A percentile compares a stretch with the other conserved stretches of the same genome.
Conservation (phyloP, 1,140 invertebrate species). For the Pectinophora gossypiella region DNA sequence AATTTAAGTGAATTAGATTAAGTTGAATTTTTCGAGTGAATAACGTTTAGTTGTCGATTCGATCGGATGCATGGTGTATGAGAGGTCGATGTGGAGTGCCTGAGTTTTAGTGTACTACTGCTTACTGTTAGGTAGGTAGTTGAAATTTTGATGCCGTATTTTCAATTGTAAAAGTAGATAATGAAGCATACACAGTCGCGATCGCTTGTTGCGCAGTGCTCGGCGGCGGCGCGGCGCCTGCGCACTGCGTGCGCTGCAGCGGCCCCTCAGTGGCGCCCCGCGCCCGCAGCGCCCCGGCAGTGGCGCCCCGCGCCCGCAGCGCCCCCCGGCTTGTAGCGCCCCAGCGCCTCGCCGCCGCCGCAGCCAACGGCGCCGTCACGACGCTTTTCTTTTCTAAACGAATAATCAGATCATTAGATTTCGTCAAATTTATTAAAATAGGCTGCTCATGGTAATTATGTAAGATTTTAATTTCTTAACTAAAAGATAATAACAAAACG, state of each 20-base stretch:
- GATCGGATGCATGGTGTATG: constrained; percentile 64
- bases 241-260: constrained; percentile 9
- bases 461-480: constrained; percentile 74
- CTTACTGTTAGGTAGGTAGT: constrained; percentile 75
- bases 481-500: constrained; percentile 73
- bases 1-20: constrained; percentile 72
- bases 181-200: constrained; percentile 60
- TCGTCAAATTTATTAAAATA: constrained; percentile 72
- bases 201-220: constrained; percentile 34
- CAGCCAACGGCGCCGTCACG: constrained; percentile 17
- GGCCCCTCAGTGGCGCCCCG: constrained; percentile 14
- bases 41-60: constrained; percentile 66
- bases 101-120: constrained; percentile 70
- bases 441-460: constrained; percentile 70
- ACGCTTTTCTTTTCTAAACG: constrained; percentile 64
- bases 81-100: constrained; percentile 70
- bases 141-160: constrained; percentile 72
- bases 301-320: constrained; percentile 19
- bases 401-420: constrained; percentile 67
- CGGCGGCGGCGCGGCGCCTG: constrained; percentile 23
- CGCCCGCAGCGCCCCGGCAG: constrained; percentile 14
- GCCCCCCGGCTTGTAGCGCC: constrained; percentile 9
- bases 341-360: constrained; percentile 21
- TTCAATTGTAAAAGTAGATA: constrained; percentile 67
- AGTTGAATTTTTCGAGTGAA: constrained; percentile 72